These are phyloP conservation scores for Prionailurus viverrinus DNA, from an alignment of 2,113 vertebrate species.

Conservation along the genomic window DNA sequence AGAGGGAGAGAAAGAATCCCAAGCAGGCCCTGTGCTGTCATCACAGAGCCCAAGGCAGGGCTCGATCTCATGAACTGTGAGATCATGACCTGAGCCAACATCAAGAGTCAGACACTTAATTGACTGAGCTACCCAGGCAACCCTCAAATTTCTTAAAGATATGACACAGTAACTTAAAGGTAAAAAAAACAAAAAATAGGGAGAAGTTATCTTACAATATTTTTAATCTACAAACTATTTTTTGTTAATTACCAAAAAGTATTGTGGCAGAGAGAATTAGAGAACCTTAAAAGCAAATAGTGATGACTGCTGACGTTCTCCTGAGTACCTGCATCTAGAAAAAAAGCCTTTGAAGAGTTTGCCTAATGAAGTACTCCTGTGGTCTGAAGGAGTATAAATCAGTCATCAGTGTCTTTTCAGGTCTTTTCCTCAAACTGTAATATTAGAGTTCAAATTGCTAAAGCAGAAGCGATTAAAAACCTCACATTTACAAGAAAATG, in stretches of 20 bases:
- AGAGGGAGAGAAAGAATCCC: no score
- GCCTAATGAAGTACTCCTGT: slow-evolving; percentile 60
- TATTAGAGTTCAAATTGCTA: slow-evolving; percentile 78
- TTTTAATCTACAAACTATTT: neutral
- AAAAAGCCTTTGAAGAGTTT: neutral
- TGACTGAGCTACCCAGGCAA: no score
- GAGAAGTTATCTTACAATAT: neutral
- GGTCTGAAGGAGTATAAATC: slow-evolving; percentile 67
- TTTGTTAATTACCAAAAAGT: neutral
- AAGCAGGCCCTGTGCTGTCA: no score
- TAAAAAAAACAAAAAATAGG: neutral
- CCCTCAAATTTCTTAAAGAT: neutral
- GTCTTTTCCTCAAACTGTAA: slow-evolving; percentile 71
- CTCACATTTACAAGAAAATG: slow-evolving; percentile 23
- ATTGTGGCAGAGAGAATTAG: neutral
- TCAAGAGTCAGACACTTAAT: no score
- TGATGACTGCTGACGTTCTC: neutral
- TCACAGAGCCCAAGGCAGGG: no score
- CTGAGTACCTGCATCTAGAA: neutral
- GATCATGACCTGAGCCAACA: no score
- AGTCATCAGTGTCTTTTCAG: slow-evolving; percentile 78
- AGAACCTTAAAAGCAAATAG: neutral
- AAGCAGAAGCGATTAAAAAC: slow-evolving; percentile 71
- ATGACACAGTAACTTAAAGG: neutral
- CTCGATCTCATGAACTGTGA: no score